A percentile compares a stretch with the other conserved stretches of the same genome.
phyloP scores from a whole-genome alignment of 2,797 vertebrate genomes.

The Sebastolobus altivelis region DNA sequence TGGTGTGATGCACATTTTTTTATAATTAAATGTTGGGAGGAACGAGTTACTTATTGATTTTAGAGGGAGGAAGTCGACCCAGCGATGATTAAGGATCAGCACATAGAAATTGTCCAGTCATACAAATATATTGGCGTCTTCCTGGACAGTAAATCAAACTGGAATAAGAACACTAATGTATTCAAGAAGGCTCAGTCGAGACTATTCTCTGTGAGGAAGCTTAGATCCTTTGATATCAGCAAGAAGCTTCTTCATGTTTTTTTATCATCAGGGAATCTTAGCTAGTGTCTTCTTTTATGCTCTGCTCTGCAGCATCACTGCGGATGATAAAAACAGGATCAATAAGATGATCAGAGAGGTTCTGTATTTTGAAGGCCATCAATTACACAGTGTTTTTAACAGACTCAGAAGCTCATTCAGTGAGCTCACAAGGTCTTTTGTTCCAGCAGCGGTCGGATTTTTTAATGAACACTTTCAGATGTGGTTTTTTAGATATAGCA shows the following conservation, averaged over 20 bases:
- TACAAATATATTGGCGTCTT: background rate
- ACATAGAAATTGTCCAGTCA: background rate
- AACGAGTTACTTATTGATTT: background rate
- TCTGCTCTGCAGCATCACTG: too few species aligned
- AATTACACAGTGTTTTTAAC: background rate
- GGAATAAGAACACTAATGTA: background rate
- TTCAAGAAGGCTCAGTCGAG: background rate
- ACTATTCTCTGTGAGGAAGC: background rate
- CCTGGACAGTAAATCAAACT: background rate
- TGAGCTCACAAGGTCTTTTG: background rate
- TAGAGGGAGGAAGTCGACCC: background rate
- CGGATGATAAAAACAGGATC: background rate
- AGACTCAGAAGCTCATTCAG: background rate
- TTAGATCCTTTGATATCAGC: background rate
- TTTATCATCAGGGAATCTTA: background rate
- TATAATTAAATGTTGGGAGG: too few species aligned
- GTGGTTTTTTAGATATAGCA: background rate
- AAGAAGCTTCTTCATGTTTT: background rate
- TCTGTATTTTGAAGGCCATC: background rate
- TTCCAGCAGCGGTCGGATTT: background rate
- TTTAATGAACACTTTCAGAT: background rate
- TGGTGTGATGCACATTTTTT: too few species aligned
- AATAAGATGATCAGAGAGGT: slow-evolving; percentile 9
- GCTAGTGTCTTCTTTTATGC: background rate
- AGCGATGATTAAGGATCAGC: background rate